A percentile compares a stretch with the other conserved stretches of the same genome.
Conservation (phyloP, 2,797 vertebrate species). For the Luscinia megarhynchos region DNA sequence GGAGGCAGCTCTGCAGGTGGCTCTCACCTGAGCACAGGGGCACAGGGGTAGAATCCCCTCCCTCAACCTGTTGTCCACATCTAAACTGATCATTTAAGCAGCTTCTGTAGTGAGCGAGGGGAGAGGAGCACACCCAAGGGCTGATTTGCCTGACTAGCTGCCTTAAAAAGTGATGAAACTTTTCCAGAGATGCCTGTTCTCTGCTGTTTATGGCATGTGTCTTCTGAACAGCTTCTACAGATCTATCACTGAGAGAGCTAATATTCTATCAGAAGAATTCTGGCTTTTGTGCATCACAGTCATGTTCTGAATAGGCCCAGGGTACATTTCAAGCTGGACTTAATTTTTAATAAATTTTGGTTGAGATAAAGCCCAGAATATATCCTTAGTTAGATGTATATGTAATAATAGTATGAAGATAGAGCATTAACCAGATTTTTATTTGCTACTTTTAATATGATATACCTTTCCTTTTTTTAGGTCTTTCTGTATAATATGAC, state of each 20-base stretch:
- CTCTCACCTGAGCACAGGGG: background rate
- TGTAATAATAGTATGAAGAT: background rate
- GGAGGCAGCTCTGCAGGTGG: background rate
- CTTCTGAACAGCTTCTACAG: background rate
- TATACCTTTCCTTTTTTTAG: background rate
- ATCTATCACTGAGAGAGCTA: accelerated
- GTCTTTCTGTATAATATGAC: background rate
- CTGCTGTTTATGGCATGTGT: background rate
- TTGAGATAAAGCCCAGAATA: background rate
- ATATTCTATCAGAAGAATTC: background rate
- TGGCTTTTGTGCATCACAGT: background rate
- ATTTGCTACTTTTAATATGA: background rate
- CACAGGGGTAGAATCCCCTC: background rate
- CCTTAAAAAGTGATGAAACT: background rate
- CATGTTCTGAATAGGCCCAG: background rate
- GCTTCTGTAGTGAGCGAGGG: background rate
- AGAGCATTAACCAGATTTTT: background rate
- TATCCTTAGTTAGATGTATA: background rate
- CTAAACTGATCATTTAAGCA: background rate
- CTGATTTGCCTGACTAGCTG: background rate
- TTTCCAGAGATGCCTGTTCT: background rate
- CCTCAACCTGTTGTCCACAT: accelerated
- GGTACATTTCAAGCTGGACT: background rate
- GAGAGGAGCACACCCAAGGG: background rate
- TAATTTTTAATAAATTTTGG: background rate